These are phyloP conservation scores for Xiphophorus birchmanni DNA, from an alignment of 2,797 vertebrate genomes.

Conservation along the genomic window DNA sequence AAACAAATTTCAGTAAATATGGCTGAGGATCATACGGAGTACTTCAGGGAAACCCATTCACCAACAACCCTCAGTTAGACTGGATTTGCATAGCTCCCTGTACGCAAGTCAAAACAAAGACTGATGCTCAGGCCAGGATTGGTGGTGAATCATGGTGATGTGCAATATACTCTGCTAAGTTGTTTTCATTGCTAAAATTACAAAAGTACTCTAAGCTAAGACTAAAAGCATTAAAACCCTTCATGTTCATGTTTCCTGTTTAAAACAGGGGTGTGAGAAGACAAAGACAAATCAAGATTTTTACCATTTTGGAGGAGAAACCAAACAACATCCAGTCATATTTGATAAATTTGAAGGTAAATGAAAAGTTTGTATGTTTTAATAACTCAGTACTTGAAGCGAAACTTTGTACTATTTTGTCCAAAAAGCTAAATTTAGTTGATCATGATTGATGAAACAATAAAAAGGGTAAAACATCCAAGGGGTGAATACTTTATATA, in stretches of 20 bases:
- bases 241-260: not conserved
- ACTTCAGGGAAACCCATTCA: slow-evolving; percentile 59
- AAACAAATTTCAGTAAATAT: slow-evolving; percentile 65
- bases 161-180: slow-evolving; percentile 41
- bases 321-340: not conserved
- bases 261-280: too few species aligned
- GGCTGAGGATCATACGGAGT: slow-evolving; percentile 37
- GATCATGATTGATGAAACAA: not conserved
- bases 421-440: not conserved
- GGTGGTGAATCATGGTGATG: slow-evolving; percentile 49
- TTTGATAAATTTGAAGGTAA: not conserved
- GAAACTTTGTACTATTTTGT: not conserved
- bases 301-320: not conserved
- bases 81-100: slow-evolving; percentile 19
- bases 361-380: not conserved
- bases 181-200: not conserved
- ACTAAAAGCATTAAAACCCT: not conserved
- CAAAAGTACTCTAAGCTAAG: not conserved
- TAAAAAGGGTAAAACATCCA: not conserved
- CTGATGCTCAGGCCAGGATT: slow-evolving; percentile 31
- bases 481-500: not conserved
- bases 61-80: not conserved
- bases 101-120: slow-evolving; percentile 34
- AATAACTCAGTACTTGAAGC: not conserved
- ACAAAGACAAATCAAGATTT: not conserved